Percentiles rank a stretch among this genome's conserved stretches.
phyloP scores from a whole-genome alignment of 2,797 vertebrate genomes.

The Sebastes glaucus region DNA sequence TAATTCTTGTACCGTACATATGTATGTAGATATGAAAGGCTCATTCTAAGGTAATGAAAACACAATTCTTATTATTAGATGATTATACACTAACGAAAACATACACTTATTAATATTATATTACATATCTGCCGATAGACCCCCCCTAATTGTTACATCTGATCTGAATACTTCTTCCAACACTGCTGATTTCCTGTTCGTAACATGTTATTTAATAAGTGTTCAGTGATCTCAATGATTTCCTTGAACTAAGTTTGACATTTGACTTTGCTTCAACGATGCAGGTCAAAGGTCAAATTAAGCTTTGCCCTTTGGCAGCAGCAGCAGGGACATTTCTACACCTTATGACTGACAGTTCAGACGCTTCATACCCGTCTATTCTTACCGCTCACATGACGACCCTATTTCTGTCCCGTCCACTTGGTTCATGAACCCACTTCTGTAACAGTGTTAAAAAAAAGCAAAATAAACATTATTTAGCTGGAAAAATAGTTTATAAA shows the following conservation, averaged over 20 bases:
- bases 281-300: slow-evolving; percentile 5
- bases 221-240: no score
- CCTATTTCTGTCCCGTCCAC: slow-evolving; percentile 50
- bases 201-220: neutral
- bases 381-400: slow-evolving; percentile 63
- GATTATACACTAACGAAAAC: no score
- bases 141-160: neutral
- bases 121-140: neutral
- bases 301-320: neutral
- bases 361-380: slow-evolving; percentile 51
- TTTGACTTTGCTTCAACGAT: neutral
- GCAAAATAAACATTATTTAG: slow-evolving; percentile 8
- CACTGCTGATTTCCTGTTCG: neutral
- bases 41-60: no score
- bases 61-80: no score
- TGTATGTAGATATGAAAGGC: no score
- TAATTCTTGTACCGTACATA: no score
- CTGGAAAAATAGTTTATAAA: slow-evolving; percentile 83
- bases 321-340: slow-evolving; percentile 1
- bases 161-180: neutral
- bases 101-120: neutral
- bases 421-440: neutral
- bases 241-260: neutral
- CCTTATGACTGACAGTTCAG: neutral
- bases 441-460: neutral